Percentiles rank a stretch among this genome's conserved stretches.
Evolutionary conservation across 1,140 invertebrate genomes (phyloP).

Genomic region (Drosophila ohnishii): DNA sequence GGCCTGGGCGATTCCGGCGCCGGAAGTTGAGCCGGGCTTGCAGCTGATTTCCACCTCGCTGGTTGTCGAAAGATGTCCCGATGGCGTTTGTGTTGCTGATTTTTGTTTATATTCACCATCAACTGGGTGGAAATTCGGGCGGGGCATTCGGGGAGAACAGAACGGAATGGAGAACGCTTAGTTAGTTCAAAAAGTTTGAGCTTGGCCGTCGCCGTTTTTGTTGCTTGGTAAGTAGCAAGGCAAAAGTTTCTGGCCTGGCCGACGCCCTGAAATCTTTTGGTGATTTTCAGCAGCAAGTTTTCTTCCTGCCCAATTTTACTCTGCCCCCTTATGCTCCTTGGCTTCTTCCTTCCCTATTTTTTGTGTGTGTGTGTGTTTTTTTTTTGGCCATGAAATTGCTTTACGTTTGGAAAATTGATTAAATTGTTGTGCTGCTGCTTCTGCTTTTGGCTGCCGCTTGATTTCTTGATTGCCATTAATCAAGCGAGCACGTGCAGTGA

Average conservation of each 20-base stretch:
- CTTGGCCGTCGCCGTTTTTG: conserved; percentile 32
- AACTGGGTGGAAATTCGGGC: conserved; percentile 54
- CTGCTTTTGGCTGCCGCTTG: conserved; percentile 53
- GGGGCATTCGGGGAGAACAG: conserved; percentile 8
- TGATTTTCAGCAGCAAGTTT: conserved; percentile 68
- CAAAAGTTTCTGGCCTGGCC: conserved; percentile 61
- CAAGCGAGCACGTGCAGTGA: conserved; percentile 59
- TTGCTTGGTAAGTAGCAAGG: conserved; percentile 65
- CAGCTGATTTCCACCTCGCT: conserved; percentile 83
- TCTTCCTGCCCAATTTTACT: conserved; percentile 59
- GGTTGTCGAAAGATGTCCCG: conserved; percentile 82
- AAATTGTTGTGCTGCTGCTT: conserved; percentile 66
- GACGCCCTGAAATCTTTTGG: conserved; percentile 58
- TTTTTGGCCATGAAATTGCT: conserved; percentile 65
- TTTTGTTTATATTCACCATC: conserved; percentile 84
- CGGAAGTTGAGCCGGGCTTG: conserved; percentile 72
- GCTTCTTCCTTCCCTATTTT: conserved; percentile 19
- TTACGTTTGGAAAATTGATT: conserved; percentile 78
- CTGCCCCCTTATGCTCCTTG: conserved; percentile 3
- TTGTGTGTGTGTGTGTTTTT: conserved; percentile 13
- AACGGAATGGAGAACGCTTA: conserved; percentile 50
- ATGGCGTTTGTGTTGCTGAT: conserved; percentile 83
- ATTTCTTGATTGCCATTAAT: conserved; percentile 79
- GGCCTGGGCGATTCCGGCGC: conserved; percentile 32
- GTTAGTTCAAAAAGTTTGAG: conserved; percentile 64